A percentile compares a stretch with the other conserved stretches of the same genome.
These are phyloP conservation scores for Porites cylindrica DNA, from an alignment of 92 coral and sea anemone species.

Conservation along the genomic window DNA sequence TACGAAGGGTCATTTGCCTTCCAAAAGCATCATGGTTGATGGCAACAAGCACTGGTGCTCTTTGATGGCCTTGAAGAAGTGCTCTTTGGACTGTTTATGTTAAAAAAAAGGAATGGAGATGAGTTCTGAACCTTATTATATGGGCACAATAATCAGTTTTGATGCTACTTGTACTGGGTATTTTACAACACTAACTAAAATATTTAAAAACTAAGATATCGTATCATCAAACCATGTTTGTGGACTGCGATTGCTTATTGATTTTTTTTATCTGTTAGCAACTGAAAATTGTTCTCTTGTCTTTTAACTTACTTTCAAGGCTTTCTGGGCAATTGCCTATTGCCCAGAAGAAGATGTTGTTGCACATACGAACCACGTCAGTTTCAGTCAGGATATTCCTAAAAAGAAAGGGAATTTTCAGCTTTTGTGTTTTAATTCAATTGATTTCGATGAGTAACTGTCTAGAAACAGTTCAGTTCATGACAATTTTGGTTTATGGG, in stretches of 20 bases:
- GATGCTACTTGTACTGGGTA: neutral
- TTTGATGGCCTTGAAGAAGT: neutral
- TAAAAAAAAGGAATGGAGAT: neutral
- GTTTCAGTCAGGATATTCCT: neutral
- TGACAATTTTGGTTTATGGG: neutral
- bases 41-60: neutral
- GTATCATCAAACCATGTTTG: too few relatives aligned
- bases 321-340: constrained; percentile 9
- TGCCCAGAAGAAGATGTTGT: neutral
- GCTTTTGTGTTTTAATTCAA: neutral
- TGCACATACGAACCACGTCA: neutral
- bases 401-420: too few relatives aligned
- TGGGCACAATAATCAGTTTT: neutral
- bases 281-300: neutral
- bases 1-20: neutral
- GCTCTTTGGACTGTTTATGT: neutral
- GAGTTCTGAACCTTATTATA: neutral
- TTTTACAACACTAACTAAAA: too few relatives aligned
- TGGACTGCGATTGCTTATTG: too few relatives aligned
- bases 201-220: too few relatives aligned
- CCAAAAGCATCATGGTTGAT: neutral
- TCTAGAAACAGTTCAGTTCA: neutral
- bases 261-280: too few relatives aligned
- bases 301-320: neutral
- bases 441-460: neutral